Conservation (phyloP, 1,140 invertebrate species). For the Heliconius congener region DNA sequence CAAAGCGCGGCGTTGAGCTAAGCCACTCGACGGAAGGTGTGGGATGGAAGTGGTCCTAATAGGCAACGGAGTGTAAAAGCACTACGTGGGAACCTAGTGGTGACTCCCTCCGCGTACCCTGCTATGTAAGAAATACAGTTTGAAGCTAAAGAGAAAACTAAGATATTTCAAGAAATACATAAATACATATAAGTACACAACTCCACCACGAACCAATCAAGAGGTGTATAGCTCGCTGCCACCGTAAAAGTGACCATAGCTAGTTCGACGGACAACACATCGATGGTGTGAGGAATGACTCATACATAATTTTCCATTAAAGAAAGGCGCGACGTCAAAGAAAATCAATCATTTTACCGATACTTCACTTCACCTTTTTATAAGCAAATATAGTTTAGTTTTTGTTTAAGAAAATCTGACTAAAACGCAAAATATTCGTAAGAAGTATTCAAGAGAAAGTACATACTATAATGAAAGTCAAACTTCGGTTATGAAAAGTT, state of each 20-base stretch:
- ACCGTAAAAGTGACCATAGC: conserved; percentile 31
- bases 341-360: conserved; percentile 31
- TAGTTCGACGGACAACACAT: conserved; percentile 21
- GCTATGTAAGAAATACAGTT: too few relatives aligned
- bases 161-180: too few relatives aligned
- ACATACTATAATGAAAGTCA: background rate
- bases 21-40: too few relatives aligned
- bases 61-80: too few relatives aligned
- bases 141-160: too few relatives aligned
- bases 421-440: background rate
- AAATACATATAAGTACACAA: background rate
- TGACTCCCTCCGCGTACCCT: too few relatives aligned
- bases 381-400: background rate
- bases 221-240: conserved; percentile 25
- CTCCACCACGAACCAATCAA: conserved; percentile 18
- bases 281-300: conserved; percentile 25
- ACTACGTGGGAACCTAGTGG: too few relatives aligned
- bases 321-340: conserved; percentile 19
- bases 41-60: too few relatives aligned
- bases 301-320: conserved; percentile 31
- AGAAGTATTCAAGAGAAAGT: background rate
- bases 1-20: too few relatives aligned
- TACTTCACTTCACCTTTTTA: background rate
- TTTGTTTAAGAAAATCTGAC: background rate
- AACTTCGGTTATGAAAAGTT: background rate